A percentile compares a stretch with the other conserved stretches of the same genome.
Evolutionary conservation across 2,113 vertebrate species (phyloP).

Genomic region (Poeciliopsis turrubarensis): DNA sequence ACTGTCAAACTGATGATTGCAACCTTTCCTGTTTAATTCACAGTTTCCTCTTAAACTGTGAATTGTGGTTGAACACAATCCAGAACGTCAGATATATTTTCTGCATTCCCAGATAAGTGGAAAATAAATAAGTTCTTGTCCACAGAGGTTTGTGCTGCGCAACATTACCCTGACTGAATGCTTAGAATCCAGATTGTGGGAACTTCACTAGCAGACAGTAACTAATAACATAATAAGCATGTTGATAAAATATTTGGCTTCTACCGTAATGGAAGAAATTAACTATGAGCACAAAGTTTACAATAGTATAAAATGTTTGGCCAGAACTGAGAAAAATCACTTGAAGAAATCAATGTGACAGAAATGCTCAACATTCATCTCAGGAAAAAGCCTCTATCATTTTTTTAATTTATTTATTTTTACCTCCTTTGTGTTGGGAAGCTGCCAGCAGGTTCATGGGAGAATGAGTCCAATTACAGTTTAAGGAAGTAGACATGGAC

Average conservation of each 20-base stretch:
- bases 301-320: background rate
- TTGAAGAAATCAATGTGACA: background rate
- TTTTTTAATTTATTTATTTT: conserved; percentile 40
- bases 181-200: too few relatives aligned
- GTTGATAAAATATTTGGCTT: background rate
- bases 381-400: background rate
- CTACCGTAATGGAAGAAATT: background rate
- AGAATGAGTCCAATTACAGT: conserved; percentile 30
- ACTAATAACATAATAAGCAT: background rate
- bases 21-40: too few relatives aligned
- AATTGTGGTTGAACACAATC: too few relatives aligned
- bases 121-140: too few relatives aligned
- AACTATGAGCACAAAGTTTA: background rate
- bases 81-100: too few relatives aligned
- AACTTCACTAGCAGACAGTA: too few relatives aligned
- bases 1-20: too few relatives aligned
- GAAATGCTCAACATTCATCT: background rate
- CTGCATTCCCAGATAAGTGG: too few relatives aligned
- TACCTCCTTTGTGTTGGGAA: conserved; percentile 88
- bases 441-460: conserved; percentile 73
- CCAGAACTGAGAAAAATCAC: background rate
- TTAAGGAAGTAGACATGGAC: conserved; percentile 34
- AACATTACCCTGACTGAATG: too few relatives aligned
- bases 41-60: too few relatives aligned
- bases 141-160: too few relatives aligned